Percentiles rank a stretch among this genome's conserved stretches.
Conservation (phyloP, 2,113 vertebrate genomes). For the Cyrtonyx montezumae region DNA sequence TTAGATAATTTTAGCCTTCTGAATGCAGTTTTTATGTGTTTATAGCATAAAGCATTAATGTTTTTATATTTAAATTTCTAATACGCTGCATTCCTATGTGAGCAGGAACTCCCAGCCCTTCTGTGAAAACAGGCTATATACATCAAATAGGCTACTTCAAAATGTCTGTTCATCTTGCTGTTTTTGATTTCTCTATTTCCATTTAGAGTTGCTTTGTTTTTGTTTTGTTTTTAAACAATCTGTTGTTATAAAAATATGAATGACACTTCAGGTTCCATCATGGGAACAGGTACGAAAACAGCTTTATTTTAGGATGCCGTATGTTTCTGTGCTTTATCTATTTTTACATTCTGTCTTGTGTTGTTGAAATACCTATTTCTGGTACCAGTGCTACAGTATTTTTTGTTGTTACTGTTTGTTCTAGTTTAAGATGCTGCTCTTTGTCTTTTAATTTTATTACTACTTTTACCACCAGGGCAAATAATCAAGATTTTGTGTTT, state of each 20-base stretch:
- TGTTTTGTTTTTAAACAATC: background rate
- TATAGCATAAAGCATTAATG: background rate
- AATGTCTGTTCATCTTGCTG: background rate
- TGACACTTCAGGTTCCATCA: background rate
- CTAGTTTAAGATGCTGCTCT: background rate
- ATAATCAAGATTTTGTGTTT: background rate
- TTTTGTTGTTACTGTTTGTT: background rate
- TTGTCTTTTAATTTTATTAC: background rate
- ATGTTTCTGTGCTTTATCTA: background rate
- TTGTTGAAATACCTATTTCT: background rate
- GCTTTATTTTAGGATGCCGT: background rate
- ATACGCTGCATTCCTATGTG: background rate
- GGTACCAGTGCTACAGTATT: background rate
- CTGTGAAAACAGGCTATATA: background rate
- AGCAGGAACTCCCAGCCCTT: background rate
- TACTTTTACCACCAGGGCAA: background rate
- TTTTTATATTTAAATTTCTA: background rate
- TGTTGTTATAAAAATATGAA: background rate
- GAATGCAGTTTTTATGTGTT: background rate
- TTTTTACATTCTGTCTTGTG: background rate
- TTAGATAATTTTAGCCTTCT: constrained; percentile 20
- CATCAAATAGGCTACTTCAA: background rate
- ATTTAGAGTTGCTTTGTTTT: background rate
- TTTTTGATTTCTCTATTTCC: background rate
- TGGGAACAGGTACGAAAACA: background rate